phyloP scores from a whole-genome alignment of 1,140 invertebrate species.

The Procambarus clarkii region DNA sequence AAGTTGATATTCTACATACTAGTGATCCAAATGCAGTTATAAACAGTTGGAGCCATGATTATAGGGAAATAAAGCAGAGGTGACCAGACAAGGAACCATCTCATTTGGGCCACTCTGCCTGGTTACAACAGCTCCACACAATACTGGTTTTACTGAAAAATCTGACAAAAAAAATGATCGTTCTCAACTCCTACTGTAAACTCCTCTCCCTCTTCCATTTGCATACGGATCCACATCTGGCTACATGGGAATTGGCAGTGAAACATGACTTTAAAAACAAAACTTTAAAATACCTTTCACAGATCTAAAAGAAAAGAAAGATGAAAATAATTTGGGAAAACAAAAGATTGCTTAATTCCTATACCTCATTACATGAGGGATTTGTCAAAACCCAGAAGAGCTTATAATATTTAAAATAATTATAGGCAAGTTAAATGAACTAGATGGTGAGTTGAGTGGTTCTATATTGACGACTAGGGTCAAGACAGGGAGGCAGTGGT shows the following conservation, averaged over 20 bases:
- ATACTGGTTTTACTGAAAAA: constrained; percentile 62
- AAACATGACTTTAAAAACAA: constrained; percentile 53
- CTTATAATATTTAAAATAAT: constrained; percentile 32
- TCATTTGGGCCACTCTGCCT: constrained; percentile 27
- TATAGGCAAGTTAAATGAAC: constrained; percentile 7
- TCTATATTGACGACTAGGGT: constrained; percentile 47
- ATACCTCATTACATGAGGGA: constrained; percentile 37
- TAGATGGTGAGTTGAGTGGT: constrained; percentile 41
- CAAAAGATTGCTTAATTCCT: constrained; percentile 35
- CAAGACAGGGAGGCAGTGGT: constrained; percentile 42
- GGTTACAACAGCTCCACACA: constrained; percentile 67
- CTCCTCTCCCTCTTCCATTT: constrained; percentile 55
- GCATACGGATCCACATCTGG: constrained; percentile 59
- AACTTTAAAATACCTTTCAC: constrained; percentile 44
- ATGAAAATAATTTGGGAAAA: constrained; percentile 52
- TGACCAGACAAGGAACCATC: constrained; percentile 15
- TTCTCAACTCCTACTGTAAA: constrained; percentile 59
- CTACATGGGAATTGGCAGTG: constrained; percentile 70
- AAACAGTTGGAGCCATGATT: constrained; percentile 29
- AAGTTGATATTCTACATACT: constrained; percentile 25
- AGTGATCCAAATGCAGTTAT: constrained; percentile 27
- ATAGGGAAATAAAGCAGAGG: constrained; percentile 3
- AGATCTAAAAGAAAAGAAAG: constrained; percentile 27
- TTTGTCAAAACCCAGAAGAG: constrained; percentile 60
- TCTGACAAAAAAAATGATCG: constrained; percentile 41